Base-by-base conservation (phyloP, 2,797 vertebrate genomes). In the Aselliscus stoliczkanus region DNA sequence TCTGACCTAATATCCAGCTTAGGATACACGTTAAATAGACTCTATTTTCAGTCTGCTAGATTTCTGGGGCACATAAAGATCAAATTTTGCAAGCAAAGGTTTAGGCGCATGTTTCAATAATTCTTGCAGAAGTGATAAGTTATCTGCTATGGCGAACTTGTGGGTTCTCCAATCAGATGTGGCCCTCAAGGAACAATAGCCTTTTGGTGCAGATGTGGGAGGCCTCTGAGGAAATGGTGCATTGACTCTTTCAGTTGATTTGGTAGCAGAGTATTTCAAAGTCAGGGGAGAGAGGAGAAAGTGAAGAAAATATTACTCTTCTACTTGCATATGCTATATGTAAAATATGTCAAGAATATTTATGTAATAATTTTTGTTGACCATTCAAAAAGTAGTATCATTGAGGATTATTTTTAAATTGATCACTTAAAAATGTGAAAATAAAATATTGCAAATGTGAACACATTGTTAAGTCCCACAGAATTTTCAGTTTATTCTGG, bases 101-200 rank as follows among this genome's bases (percentile, higher is more conserved):
- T 94, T 88, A 77, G 67, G 54, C 79, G 8, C 29, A 90, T 44
- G 54, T 96, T 97, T 96, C 39, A 82, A n/a, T 95, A 79, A 29
- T n/a, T 58, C 79, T 79, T 65, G 60, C 47, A 62, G 56, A 72
- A 83, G 39, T 5, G 88, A 95, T 92, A 93, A 95, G 87, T 58
- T 90, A 47, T 88, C 72, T 96, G 14, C 34, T 11, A 7, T 0
- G 0, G 65, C 39, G 39, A 29, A 81, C 50, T 54, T 64, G 37
- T 34, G 85, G 37, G 18, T n/a, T 79, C 62, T 82, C 89, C 77
- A 62, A 21, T 92, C 82, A 62, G 67, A 90, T 69, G 60, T 10
- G 69, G 73, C 56, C n/a, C 34, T 72, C 12, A 58, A 73, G 65
- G 75, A 75, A 25, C 1, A 39, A 18, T 23, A 75, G 17, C 5